These are phyloP conservation scores for Pogonocherus hispidulus DNA, from an alignment of 2,888 invertebrate genomes.

Conservation along the genomic window DNA sequence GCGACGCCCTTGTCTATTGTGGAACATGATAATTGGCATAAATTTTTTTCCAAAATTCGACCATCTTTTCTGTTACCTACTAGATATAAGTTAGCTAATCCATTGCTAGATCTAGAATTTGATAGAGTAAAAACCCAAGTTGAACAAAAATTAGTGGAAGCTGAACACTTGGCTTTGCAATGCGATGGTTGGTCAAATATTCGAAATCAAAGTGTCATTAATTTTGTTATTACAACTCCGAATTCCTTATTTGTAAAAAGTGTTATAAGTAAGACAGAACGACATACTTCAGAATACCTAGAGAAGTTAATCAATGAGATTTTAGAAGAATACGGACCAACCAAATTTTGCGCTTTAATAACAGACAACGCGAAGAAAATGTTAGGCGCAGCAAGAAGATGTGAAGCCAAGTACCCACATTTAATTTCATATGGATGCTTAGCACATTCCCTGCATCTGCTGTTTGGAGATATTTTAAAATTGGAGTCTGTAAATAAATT, in stretches of 20 bases:
- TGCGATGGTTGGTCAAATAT: not conserved
- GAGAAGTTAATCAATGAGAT: not conserved
- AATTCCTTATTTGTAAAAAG: not conserved
- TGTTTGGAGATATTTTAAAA: no score
- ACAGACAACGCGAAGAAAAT: not conserved
- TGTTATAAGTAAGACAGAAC: not conserved
- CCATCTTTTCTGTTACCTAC: not conserved
- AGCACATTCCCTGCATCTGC: no score
- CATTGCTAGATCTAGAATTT: not conserved
- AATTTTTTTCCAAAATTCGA: no score
- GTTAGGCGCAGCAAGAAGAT: not conserved
- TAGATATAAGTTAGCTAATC: not conserved
- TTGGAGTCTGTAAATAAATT: no score
- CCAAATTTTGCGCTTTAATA: not conserved
- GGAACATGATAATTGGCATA: no score
- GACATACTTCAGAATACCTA: not conserved
- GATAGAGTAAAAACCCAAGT: not conserved
- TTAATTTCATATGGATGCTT: not conserved
- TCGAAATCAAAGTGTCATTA: slow-evolving; percentile 8
- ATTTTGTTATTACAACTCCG: not conserved
- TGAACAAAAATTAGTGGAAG: not conserved
- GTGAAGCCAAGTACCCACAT: not conserved
- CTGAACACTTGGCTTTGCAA: not conserved
- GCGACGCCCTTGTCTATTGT: no score
- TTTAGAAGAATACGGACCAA: not conserved